Conservation (phyloP, 2,888 invertebrate genomes). For the Dynastes tityus region DNA sequence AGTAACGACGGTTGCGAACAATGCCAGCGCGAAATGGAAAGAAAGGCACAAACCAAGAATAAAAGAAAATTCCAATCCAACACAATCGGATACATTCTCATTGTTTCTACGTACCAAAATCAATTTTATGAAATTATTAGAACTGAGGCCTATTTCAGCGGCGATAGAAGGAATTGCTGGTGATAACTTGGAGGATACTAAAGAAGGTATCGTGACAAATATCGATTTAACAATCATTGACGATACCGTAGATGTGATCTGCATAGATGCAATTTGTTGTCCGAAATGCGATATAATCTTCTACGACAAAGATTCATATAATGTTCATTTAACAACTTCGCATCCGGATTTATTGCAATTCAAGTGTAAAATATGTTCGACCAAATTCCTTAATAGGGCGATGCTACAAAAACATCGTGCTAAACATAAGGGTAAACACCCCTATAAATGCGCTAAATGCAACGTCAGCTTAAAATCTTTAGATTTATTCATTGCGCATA, state of each 20-base stretch:
- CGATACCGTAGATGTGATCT: conserved; percentile 44
- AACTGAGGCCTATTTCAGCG: conserved; percentile 33
- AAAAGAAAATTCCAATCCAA: conserved; percentile 3
- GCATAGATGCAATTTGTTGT: conserved; percentile 51
- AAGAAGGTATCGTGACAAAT: conserved; percentile 20
- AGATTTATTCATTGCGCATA: conserved; percentile 65
- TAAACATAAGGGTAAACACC: conserved; percentile 68
- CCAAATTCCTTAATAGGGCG: conserved; percentile 61
- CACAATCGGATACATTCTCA: conserved; percentile 29
- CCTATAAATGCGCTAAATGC: conserved; percentile 64
- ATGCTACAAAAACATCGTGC: conserved; percentile 64
- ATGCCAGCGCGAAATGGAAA: conserved; percentile 12
- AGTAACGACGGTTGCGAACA: conserved; percentile 8
- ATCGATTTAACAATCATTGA: conserved; percentile 45
- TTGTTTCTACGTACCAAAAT: conserved; percentile 45
- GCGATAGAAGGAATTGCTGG: conserved; percentile 23
- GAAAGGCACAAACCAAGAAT: not conserved
- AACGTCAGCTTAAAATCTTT: conserved; percentile 61
- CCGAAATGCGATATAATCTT: conserved; percentile 52
- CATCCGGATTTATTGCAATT: conserved; percentile 53
- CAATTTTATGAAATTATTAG: conserved; percentile 50
- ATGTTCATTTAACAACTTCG: conserved; percentile 51
- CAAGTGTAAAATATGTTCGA: conserved; percentile 66
- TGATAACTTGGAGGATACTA: conserved; percentile 9
- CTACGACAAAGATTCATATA: conserved; percentile 48